Conservation (phyloP, 2,888 invertebrate species). For the Erpobdella octoculata region DNA sequence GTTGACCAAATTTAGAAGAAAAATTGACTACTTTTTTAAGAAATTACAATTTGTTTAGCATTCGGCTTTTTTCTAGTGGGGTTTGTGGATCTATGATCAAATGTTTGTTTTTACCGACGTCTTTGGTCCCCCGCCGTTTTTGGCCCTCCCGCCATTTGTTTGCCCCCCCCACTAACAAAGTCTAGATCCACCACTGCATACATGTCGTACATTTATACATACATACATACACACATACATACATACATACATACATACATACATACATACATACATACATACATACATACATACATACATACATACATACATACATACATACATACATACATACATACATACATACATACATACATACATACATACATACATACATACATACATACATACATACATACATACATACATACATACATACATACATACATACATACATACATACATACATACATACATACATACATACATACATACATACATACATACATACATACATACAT, state of each 20-base stretch:
- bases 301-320: not conserved
- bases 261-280: not conserved
- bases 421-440: conserved; percentile 2
- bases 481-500: conserved; percentile 5
- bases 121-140: too few relatives aligned
- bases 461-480: conserved; percentile 5
- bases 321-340: not conserved
- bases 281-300: not conserved
- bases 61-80: too few relatives aligned
- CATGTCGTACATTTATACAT: not conserved
- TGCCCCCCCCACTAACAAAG: too few relatives aligned
- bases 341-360: conserved; percentile 2
- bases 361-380: conserved; percentile 14
- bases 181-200: too few relatives aligned
- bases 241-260: not conserved
- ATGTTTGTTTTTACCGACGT: too few relatives aligned
- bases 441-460: conserved; percentile 5
- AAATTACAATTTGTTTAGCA: too few relatives aligned
- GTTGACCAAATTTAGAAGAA: too few relatives aligned
- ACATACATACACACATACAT: not conserved
- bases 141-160: too few relatives aligned
- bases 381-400: too few relatives aligned
- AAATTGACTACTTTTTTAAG: too few relatives aligned
- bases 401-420: too few relatives aligned
- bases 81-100: too few relatives aligned